phyloP scores from a whole-genome alignment of 2,113 vertebrate species.

The Oreochromis spilurus region DNA sequence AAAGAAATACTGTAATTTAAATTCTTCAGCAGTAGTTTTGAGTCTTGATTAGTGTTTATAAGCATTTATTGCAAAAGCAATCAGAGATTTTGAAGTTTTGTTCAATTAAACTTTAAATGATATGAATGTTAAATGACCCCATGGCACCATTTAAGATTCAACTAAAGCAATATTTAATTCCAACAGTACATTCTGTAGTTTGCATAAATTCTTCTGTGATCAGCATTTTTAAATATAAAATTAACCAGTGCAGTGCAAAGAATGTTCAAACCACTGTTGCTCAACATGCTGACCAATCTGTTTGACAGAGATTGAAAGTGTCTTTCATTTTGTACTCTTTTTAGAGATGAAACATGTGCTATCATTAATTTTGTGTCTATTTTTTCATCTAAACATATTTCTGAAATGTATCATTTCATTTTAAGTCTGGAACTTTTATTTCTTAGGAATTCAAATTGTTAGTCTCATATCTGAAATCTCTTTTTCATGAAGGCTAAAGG shows the following conservation, averaged over 20 bases:
- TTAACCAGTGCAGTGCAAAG: neutral
- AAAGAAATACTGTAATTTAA: accelerated
- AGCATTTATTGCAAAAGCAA: neutral
- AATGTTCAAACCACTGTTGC: neutral
- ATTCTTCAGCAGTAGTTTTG: neutral
- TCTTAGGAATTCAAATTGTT: neutral
- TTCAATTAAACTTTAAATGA: neutral
- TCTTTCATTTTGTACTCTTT: neutral
- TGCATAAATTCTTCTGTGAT: neutral
- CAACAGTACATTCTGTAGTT: neutral
- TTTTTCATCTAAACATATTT: accelerated
- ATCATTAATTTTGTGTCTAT: neutral
- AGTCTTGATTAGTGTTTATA: neutral
- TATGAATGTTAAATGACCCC: neutral
- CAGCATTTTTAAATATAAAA: neutral
- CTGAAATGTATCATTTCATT: neutral
- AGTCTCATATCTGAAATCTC: neutral
- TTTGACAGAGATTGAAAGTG: accelerated
- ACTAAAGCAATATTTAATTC: neutral
- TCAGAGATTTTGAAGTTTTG: neutral
- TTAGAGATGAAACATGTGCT: neutral
- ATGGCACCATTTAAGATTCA: neutral
- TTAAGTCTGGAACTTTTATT: neutral
- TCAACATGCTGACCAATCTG: neutral
- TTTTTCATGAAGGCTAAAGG: neutral